A percentile compares a stretch with the other conserved stretches of the same genome.
phyloP scores from a whole-genome alignment of 2,888 invertebrate species.

The Melanophora roralis region DNA sequence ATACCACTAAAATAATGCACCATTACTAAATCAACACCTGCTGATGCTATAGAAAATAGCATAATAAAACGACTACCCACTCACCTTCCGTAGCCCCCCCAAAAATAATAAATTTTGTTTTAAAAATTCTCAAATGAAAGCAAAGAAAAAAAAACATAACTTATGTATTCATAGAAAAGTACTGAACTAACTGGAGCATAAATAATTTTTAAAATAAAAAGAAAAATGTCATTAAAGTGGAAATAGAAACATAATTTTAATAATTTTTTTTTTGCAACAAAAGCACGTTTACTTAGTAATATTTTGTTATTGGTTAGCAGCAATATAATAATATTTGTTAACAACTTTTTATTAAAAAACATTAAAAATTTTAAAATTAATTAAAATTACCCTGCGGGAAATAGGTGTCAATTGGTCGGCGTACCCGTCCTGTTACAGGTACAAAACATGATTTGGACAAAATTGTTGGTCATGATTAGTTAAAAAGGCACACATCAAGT shows the following conservation, averaged over 20 bases:
- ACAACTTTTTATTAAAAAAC: no score
- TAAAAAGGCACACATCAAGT: no score
- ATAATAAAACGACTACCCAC: neutral
- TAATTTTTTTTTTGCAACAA: neutral
- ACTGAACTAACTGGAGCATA: conserved; percentile 36
- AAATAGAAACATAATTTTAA: neutral
- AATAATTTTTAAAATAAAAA: conserved; percentile 28
- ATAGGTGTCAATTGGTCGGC: no score
- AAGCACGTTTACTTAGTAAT: conserved; percentile 5
- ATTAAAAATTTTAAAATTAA: no score
- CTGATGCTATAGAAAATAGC: neutral
- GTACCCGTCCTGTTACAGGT: no score
- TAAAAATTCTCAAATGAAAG: neutral
- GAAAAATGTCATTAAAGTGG: neutral
- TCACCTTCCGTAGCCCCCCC: neutral
- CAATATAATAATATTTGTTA: no score
- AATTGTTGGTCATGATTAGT: no score
- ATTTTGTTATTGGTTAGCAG: no score
- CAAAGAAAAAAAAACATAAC: neutral
- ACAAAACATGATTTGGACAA: no score
- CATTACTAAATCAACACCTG: neutral
- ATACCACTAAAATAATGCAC: neutral
- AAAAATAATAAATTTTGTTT: conserved; percentile 4
- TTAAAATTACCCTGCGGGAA: no score
- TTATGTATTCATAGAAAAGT: conserved; percentile 23